Percentiles rank a stretch among this genome's conserved stretches.
Evolutionary conservation across 2,888 invertebrate genomes (phyloP).

Genomic region (Plutella xylostella): DNA sequence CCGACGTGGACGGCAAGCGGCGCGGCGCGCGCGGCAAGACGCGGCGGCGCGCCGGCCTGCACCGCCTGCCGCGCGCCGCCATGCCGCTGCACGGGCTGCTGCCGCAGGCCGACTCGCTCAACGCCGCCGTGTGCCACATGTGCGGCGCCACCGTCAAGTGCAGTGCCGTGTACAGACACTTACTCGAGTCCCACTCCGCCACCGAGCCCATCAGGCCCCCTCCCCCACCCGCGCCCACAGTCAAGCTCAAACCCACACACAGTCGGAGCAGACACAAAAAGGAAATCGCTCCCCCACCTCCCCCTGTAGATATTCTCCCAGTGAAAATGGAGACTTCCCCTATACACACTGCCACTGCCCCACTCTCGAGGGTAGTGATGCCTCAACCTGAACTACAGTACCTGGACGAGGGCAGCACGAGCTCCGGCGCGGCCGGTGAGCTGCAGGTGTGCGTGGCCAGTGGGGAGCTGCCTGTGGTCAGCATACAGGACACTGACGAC

Average conservation of each 20-base stretch:
- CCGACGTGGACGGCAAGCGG: slow-evolving; percentile 40
- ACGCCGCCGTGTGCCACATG: slow-evolving; percentile 82
- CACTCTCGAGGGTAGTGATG: slow-evolving; percentile 49
- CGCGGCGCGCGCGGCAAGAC: slow-evolving; percentile 22
- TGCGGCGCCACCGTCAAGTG: slow-evolving; percentile 84
- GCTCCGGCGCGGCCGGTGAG: slow-evolving; percentile 41
- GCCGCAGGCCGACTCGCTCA: slow-evolving; percentile 81
- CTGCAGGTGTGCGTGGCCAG: slow-evolving; percentile 57
- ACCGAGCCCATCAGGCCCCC: slow-evolving; percentile 54
- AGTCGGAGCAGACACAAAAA: slow-evolving; percentile 53
- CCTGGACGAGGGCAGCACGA: slow-evolving; percentile 44
- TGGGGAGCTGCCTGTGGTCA: slow-evolving; percentile 62
- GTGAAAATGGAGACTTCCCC: slow-evolving; percentile 48
- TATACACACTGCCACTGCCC: slow-evolving; percentile 44
- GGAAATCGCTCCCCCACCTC: slow-evolving; percentile 41
- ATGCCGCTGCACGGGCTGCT: slow-evolving; percentile 83
- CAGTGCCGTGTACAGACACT: slow-evolving; percentile 80
- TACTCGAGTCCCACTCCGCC: slow-evolving; percentile 68
- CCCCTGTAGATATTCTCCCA: slow-evolving; percentile 42
- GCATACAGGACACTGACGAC: slow-evolving; percentile 64
- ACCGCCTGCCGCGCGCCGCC: slow-evolving; percentile 68
- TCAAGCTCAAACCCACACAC: slow-evolving; percentile 35
- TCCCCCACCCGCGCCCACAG: slow-evolving; percentile 44
- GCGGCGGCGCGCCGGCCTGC: slow-evolving; percentile 57
- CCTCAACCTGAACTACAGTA: slow-evolving; percentile 52